Evolutionary conservation across 1,140 invertebrate species (phyloP).

Genomic region (Pseudomyrmex concolor): DNA sequence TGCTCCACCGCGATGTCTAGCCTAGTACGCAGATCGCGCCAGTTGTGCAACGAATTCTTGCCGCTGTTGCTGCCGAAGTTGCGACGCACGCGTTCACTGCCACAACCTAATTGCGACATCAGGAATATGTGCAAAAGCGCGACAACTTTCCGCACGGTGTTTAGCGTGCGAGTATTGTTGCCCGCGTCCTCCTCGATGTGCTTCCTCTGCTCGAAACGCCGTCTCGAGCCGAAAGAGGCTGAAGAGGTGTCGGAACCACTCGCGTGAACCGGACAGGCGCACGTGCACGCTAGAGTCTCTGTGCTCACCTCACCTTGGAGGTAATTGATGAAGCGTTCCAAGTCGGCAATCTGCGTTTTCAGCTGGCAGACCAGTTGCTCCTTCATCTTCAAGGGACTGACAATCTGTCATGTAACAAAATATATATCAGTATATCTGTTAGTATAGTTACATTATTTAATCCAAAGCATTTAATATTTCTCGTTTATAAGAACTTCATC

Average conservation of each 20-base stretch:
- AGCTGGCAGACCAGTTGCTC: constrained; percentile 97
- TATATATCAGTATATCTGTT: constrained; percentile 13
- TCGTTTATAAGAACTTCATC: not conserved
- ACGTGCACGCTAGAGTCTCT: constrained; percentile 86
- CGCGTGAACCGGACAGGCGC: constrained; percentile 88
- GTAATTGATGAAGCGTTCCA: constrained; percentile 98
- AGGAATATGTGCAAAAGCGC: constrained; percentile 96
- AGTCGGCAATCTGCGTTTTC: constrained; percentile 98
- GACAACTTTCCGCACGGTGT: constrained; percentile 93
- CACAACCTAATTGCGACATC: constrained; percentile 95
- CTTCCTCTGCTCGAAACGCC: constrained; percentile 74
- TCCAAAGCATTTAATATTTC: too few relatives aligned
- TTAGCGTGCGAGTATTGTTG: constrained; percentile 86
- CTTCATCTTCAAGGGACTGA: constrained; percentile 98
- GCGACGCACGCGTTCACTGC: constrained; percentile 89
- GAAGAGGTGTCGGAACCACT: constrained; percentile 69
- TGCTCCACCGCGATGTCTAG: constrained; percentile 95
- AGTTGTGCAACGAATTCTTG: constrained; percentile 85
- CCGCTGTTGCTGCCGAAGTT: constrained; percentile 85
- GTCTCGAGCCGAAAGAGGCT: constrained; percentile 69
- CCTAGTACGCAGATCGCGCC: constrained; percentile 94
- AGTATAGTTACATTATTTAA: not conserved
- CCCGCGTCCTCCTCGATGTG: constrained; percentile 72
- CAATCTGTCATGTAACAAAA: constrained; percentile 89
- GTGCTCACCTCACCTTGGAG: constrained; percentile 91